These are phyloP conservation scores for Dasysyrphus tricinctus DNA, from an alignment of 2,888 invertebrate species.

Conservation along the genomic window DNA sequence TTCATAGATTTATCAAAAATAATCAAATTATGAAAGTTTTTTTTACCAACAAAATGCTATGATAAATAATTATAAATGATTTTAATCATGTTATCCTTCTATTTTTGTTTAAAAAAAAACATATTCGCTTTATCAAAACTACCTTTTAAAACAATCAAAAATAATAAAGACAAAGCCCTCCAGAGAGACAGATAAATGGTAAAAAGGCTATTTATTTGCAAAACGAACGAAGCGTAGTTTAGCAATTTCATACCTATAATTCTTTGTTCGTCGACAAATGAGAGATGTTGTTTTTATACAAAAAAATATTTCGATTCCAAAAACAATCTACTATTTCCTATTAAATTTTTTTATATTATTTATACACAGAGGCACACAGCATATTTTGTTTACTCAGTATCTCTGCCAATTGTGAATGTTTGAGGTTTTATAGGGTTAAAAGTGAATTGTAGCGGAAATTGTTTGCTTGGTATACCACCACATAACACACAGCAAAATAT, in stretches of 20 bases:
- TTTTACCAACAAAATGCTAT: background rate
- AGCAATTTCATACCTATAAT: slow-evolving; percentile 2
- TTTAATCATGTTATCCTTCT: background rate
- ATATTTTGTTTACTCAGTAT: slow-evolving; percentile 13
- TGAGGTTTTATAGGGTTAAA: slow-evolving; percentile 20
- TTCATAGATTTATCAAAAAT: background rate
- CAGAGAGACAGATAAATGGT: background rate
- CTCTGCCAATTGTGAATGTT: slow-evolving; percentile 34
- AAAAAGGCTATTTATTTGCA: slow-evolving; percentile 17
- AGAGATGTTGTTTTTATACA: background rate
- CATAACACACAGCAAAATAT: slow-evolving; percentile 13
- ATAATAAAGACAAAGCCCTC: background rate
- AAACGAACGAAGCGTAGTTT: slow-evolving; percentile 24
- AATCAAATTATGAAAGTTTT: background rate
- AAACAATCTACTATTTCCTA: background rate
- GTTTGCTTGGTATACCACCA: slow-evolving; percentile 18
- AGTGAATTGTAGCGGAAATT: slow-evolving; percentile 18
- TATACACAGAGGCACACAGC: background rate
- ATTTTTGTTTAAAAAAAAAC: background rate
- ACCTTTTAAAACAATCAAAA: slow-evolving; percentile 1
- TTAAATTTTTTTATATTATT: slow-evolving; percentile 6
- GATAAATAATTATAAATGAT: background rate
- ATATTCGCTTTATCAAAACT: background rate
- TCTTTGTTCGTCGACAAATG: slow-evolving; percentile 19
- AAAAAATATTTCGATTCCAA: slow-evolving; percentile 1